Evolutionary conservation across 2,888 invertebrate species (phyloP).

Genomic region (Dynastes tityus): DNA sequence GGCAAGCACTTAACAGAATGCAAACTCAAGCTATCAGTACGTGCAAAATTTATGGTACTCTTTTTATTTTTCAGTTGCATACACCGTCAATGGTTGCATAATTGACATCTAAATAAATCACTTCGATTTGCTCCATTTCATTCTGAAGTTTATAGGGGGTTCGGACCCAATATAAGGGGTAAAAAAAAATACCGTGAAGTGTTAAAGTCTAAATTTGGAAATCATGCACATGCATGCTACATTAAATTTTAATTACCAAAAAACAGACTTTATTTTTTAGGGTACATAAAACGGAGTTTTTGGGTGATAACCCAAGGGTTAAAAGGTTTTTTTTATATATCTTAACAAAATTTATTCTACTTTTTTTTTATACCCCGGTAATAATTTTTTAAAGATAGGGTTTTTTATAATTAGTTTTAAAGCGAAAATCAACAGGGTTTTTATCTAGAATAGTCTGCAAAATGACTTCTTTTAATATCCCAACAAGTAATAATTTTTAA

Average conservation of each 20-base stretch:
- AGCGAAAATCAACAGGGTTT: background rate
- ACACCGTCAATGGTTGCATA: background rate
- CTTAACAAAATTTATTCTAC: constrained; percentile 37
- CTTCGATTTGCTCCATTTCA: too few species aligned
- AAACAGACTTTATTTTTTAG: too few species aligned
- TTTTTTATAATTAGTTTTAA: constrained; percentile 22
- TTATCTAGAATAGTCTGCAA: background rate
- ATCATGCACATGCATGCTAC: constrained; percentile 12
- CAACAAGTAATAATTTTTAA: background rate
- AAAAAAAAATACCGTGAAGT: constrained; percentile 14
- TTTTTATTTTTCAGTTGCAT: background rate
- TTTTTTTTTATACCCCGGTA: too few species aligned
- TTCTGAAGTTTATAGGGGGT: background rate
- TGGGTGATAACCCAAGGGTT: constrained; percentile 37
- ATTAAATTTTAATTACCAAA: constrained; percentile 34
- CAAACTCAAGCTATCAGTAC: too few species aligned
- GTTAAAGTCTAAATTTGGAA: constrained; percentile 32
- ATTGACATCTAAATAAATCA: too few species aligned
- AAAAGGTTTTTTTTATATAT: constrained; percentile 28
- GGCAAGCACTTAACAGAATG: too few species aligned
- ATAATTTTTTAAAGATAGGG: too few species aligned
- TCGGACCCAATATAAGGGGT: too few species aligned
- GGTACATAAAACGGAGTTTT: constrained; percentile 18
- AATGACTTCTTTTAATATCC: background rate
- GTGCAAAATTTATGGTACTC: too few species aligned